Conservation (phyloP, 2,888 invertebrate genomes). For the Caenorhabditis angaria region DNA sequence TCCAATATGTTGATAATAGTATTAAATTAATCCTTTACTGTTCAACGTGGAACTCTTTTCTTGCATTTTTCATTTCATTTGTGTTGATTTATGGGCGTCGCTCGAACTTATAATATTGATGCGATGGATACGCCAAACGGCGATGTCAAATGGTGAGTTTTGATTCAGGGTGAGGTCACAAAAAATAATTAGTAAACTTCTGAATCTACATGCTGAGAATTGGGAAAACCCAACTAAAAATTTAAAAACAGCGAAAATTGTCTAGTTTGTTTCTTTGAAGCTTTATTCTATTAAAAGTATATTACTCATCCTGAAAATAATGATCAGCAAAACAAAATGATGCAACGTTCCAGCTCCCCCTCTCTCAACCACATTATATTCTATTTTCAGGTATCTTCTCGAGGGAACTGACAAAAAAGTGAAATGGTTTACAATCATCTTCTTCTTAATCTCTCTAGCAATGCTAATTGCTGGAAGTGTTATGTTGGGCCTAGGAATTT, state of each 20-base stretch:
- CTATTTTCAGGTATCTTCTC: conserved; percentile 19
- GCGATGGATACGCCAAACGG: conserved; percentile 5
- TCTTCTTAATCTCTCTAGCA: conserved; percentile 31
- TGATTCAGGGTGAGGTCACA: not conserved
- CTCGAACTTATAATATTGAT: conserved; percentile 6
- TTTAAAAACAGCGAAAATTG: no score
- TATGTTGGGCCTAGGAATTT: conserved; percentile 50
- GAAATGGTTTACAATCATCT: conserved; percentile 30
- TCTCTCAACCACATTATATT: not conserved
- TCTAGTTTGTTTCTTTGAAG: no score
- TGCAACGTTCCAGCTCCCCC: no score
- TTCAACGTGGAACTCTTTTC: conserved; percentile 24
- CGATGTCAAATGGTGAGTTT: conserved; percentile 17
- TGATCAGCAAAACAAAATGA: no score
- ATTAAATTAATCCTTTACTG: conserved; percentile 32
- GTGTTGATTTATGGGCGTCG: conserved; percentile 15
- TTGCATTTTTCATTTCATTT: conserved; percentile 2
- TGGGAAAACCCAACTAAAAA: no score
- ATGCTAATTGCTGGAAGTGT: conserved; percentile 46
- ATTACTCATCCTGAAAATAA: no score
- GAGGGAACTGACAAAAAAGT: conserved; percentile 26
- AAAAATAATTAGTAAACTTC: not conserved
- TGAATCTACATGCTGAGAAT: no score
- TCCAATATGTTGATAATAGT: conserved; percentile 28
- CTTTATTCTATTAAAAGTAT: no score